These are phyloP conservation scores for Hemiprocne comata DNA, from an alignment of 2,113 vertebrate species.

Conservation along the genomic window DNA sequence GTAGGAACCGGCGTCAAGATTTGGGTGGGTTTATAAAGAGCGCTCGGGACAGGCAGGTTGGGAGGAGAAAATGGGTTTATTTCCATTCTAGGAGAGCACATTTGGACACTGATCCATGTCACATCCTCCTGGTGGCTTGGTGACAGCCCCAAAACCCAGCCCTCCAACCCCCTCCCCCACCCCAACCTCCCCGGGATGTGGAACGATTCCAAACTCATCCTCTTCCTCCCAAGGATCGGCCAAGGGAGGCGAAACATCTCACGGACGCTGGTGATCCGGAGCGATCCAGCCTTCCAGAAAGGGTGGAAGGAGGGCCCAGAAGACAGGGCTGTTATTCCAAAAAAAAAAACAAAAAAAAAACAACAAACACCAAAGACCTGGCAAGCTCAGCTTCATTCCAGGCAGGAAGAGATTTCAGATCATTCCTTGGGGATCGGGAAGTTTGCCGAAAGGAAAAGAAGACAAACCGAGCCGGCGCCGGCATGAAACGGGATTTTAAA, in stretches of 20 bases:
- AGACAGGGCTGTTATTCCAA: background rate
- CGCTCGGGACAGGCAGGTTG: constrained; percentile 39
- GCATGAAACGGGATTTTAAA: constrained; percentile 37
- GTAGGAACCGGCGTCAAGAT: background rate
- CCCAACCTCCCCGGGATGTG: too few species aligned
- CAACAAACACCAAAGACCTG: too few species aligned
- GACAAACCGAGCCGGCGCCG: background rate
- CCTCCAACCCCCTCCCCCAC: background rate
- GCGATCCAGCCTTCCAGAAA: constrained; percentile 10
- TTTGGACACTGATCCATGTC: too few species aligned
- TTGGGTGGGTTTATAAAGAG: constrained; percentile 43
- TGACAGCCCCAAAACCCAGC: constrained; percentile 44
- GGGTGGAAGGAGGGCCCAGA: background rate
- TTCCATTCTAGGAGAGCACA: constrained; percentile 40
- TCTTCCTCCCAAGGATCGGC: constrained; percentile 4
- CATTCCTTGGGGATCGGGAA: too few species aligned
- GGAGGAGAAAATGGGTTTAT: constrained; percentile 74
- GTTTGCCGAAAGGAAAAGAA: too few species aligned
- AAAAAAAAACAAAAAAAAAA: too few species aligned
- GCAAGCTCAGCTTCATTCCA: background rate
- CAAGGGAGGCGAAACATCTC: background rate
- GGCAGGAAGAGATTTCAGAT: background rate
- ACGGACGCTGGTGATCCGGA: constrained; percentile 3
- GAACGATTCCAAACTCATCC: constrained; percentile 1
- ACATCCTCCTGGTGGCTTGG: background rate